Conservation (phyloP, 2,113 vertebrate species). For the Lanius collurio region DNA sequence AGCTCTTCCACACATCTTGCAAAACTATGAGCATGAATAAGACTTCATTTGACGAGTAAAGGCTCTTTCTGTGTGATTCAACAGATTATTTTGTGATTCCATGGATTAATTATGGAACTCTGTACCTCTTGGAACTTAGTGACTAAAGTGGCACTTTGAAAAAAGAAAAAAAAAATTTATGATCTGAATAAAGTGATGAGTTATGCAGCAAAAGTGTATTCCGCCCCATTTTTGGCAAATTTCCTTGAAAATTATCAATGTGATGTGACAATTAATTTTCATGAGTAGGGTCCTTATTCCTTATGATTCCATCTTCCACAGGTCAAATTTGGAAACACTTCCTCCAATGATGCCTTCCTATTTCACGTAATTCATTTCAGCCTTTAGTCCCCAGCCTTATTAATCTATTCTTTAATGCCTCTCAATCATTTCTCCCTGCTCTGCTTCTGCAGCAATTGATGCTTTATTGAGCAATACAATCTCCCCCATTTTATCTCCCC, state of each 20-base stretch:
- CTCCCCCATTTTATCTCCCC: background rate
- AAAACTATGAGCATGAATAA: background rate
- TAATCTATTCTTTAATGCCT: conserved; percentile 69
- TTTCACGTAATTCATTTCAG: conserved; percentile 65
- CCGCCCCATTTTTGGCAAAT: conserved; percentile 32
- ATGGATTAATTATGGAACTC: background rate
- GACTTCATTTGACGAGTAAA: background rate
- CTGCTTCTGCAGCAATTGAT: conserved; percentile 3
- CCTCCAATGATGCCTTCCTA: conserved; percentile 58
- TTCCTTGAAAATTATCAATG: conserved; percentile 62
- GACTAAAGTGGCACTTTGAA: background rate
- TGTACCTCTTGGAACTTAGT: background rate
- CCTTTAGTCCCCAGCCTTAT: conserved; percentile 49
- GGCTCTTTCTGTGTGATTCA: background rate
- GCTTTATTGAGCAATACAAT: conserved; percentile 20
- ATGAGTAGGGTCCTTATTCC: conserved; percentile 43
- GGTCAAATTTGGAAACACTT: conserved; percentile 57
- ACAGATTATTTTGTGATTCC: background rate
- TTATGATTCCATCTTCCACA: conserved; percentile 56
- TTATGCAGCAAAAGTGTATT: conserved; percentile 41
- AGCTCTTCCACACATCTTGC: background rate
- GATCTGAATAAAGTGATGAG: conserved; percentile 33
- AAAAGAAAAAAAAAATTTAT: conserved; percentile 9
- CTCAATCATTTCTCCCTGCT: conserved; percentile 57
- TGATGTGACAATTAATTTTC: conserved; percentile 62